Base-by-base conservation (phyloP, 2,888 invertebrate species). In the Caenorhabditis zanzibari region DNA sequence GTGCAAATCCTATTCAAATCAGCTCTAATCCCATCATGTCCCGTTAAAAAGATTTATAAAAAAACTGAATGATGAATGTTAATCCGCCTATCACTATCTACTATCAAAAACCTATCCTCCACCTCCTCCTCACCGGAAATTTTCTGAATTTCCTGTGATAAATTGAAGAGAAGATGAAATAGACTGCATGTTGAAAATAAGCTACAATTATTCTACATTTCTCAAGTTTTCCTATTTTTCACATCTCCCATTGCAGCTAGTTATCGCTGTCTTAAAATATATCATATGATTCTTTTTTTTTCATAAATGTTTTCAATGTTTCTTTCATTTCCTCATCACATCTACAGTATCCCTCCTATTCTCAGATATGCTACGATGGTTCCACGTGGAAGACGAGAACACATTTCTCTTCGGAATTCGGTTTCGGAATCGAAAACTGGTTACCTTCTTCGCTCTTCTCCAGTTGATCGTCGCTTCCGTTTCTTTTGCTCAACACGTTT, bases 401-500 rank as follows among this genome's bases (percentile, higher is more conserved):
- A 87, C 89, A 2, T 82, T 79, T 54, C 44, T 89, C 26, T 85
- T 86, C 59, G 86, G 86, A 16, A 75, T 87, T 16, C 81, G 79
- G 75, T 72, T 88, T 28, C 81, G 84, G 32, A 90, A 90, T 56
- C 84, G 88, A 12, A 66, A 69, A 10, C 58, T 90, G 16, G 87
- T 86, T 59, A 81, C 84, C 14, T 49, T 85, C 2, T 79, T 90
- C 44, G 89, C 89, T 9, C n/a, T 76, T 2, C 61, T 85, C 22
- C 90, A 91, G 54, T 76, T 91, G 19, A 47, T 90, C 22, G 89
- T 90, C 7, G 88, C 88, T 7, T 79, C 59, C 19, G 76, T 88
- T 26, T 87, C 90, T 3, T 86, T 90, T 61, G 89, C 88, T 12
- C 90, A 90, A 81, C 90, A 90, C 69, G 71, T 89, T 58, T 88